phyloP scores from a whole-genome alignment of 1,140 invertebrate species.

The Drosophila ironensis region DNA sequence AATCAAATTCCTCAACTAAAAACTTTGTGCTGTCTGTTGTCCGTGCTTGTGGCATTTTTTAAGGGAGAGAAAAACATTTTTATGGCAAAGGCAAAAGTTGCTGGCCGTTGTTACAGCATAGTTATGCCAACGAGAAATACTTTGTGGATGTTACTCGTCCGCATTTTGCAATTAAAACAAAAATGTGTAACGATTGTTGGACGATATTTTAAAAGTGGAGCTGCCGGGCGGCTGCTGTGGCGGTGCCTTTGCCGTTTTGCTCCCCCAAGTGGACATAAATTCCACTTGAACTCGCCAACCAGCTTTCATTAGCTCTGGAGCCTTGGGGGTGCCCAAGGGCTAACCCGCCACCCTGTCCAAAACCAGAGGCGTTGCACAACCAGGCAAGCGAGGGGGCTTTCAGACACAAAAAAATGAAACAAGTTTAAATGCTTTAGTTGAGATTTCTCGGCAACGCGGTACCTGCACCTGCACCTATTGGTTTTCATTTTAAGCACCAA shows the following conservation, averaged over 20 bases:
- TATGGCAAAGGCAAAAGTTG: not conserved
- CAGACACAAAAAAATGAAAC: too few species aligned
- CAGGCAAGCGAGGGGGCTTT: not conserved
- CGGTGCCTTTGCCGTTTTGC: not conserved
- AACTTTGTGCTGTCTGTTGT: not conserved
- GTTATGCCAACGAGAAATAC: slow-evolving; percentile 20
- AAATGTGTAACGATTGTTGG: slow-evolving; percentile 27
- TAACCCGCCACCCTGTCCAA: not conserved
- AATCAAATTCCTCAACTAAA: not conserved
- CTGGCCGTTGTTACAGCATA: slow-evolving; percentile 11
- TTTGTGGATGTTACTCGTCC: slow-evolving; percentile 1
- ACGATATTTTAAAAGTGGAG: slow-evolving; percentile 1
- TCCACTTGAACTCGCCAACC: slow-evolving; percentile 36
- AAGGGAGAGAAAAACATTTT: not conserved
- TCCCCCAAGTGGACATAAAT: slow-evolving; percentile 32
- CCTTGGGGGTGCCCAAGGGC: not conserved
- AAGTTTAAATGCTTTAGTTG: too few species aligned
- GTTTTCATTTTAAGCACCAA: too few species aligned
- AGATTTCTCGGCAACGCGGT: too few species aligned
- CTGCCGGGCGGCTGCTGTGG: not conserved
- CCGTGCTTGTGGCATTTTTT: too few species aligned
- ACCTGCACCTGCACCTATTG: too few species aligned
- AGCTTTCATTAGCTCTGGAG: slow-evolving; percentile 28
- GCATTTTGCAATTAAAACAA: slow-evolving; percentile 28
- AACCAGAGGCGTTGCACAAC: not conserved